These are phyloP conservation scores for Drosophila baimaii DNA, from an alignment of 1,140 invertebrate genomes.

Conservation along the genomic window DNA sequence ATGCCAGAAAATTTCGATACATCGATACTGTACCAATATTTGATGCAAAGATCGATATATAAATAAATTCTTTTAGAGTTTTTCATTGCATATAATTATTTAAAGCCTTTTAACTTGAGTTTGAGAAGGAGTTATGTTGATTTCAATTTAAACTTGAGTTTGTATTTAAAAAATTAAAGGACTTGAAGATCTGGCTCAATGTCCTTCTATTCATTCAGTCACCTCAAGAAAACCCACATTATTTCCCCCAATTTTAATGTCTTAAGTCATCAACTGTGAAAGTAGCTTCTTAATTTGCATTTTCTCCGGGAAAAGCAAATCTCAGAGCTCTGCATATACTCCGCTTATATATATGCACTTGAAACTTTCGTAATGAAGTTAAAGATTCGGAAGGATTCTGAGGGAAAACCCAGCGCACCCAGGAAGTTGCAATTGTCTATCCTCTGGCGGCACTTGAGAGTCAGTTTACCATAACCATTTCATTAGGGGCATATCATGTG, in stretches of 20 bases:
- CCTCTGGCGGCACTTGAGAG: slow-evolving; percentile 26
- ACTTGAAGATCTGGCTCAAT: not conserved
- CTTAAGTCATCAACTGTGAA: slow-evolving; percentile 2
- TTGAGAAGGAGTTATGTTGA: no score
- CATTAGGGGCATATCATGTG: slow-evolving; percentile 50
- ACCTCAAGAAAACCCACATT: not conserved
- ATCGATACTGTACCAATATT: no score
- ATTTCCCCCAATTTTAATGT: not conserved
- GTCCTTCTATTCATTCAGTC: not conserved
- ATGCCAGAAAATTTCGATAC: no score
- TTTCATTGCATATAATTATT: no score
- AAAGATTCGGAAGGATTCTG: slow-evolving; percentile 3
- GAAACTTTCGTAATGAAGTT: slow-evolving; percentile 38
- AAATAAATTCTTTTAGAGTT: no score
- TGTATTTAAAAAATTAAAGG: no score
- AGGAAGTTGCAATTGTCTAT: slow-evolving; percentile 32
- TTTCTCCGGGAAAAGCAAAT: not conserved
- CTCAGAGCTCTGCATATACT: not conserved
- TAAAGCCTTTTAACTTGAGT: no score
- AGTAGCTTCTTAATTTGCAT: slow-evolving; percentile 6
- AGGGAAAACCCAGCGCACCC: not conserved
- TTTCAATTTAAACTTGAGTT: no score
- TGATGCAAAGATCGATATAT: no score
- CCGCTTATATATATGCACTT: not conserved
- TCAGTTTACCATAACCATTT: slow-evolving; percentile 47